Evolutionary conservation across 2,797 vertebrate genomes (phyloP).

Genomic region (Percopsis omiscomaycus): DNA sequence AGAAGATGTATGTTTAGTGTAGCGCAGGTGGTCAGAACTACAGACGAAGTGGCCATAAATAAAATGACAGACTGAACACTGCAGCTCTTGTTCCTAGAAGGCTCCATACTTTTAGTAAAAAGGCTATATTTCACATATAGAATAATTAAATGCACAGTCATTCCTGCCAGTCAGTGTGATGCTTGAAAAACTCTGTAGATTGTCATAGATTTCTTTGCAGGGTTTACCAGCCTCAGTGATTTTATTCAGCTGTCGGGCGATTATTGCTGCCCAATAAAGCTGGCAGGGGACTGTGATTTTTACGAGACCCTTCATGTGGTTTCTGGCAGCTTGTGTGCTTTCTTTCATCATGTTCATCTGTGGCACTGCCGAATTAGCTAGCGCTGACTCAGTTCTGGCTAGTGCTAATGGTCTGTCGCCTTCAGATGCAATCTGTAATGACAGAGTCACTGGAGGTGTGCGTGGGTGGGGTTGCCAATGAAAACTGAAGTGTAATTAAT

Average conservation of each 20-base stretch:
- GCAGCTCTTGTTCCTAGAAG: constrained; percentile 44
- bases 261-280: constrained; percentile 44
- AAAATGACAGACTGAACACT: constrained; percentile 27
- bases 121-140: background rate
- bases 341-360: no score
- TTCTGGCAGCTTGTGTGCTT: no score
- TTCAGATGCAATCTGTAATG: no score
- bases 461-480: no score
- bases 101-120: background rate
- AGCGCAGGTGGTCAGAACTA: constrained; percentile 51
- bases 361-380: no score
- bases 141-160: constrained; percentile 20
- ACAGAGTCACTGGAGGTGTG: no score
- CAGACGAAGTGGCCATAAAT: constrained; percentile 37
- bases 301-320: constrained; percentile 33
- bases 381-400: no score
- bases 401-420: no score
- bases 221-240: constrained; percentile 19
- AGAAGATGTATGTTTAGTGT: constrained; percentile 12
- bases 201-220: constrained; percentile 18
- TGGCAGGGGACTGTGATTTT: constrained; percentile 46
- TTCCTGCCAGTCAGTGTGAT: constrained; percentile 17
- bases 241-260: constrained; percentile 27
- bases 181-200: constrained; percentile 8
- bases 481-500: no score